Percentiles rank a stretch among this genome's conserved stretches.
These are phyloP conservation scores for Dendrolimus pini DNA, from an alignment of 2,888 invertebrate genomes.

Conservation along the genomic window DNA sequence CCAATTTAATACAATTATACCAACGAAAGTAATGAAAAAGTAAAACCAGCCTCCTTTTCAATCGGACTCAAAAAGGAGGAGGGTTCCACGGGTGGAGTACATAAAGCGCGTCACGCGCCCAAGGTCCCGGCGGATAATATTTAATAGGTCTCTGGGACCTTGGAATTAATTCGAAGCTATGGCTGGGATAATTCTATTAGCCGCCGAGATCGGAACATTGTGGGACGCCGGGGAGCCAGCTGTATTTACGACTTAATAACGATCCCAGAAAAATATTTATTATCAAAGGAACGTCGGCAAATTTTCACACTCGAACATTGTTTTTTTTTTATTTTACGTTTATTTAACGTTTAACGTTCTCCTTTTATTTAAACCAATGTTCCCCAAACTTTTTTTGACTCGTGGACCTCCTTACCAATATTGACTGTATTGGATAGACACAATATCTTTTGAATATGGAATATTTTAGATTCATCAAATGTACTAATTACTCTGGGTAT, in stretches of 20 bases:
- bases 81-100: conserved; percentile 14
- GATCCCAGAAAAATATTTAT: conserved; percentile 3
- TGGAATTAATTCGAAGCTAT: conserved; percentile 53
- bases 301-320: neutral
- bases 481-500: too few relatives aligned
- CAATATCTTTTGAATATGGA: too few relatives aligned
- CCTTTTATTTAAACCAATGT: neutral
- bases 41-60: neutral
- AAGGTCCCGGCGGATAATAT: conserved; percentile 32
- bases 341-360: neutral
- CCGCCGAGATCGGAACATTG: conserved; percentile 29
- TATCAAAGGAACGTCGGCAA: neutral
- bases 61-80: neutral
- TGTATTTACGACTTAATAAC: conserved; percentile 53
- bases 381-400: too few relatives aligned
- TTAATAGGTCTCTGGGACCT: conserved; percentile 43
- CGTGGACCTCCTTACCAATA: too few relatives aligned
- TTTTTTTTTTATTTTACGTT: neutral
- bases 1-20: too few relatives aligned
- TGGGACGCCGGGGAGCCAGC: conserved; percentile 22
- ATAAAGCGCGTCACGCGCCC: conserved; percentile 30
- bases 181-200: conserved; percentile 58
- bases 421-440: too few relatives aligned
- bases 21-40: too few relatives aligned
- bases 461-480: too few relatives aligned